Evolutionary conservation across 2,113 vertebrate species (phyloP).

Genomic region (Benitochromis conjunctus): DNA sequence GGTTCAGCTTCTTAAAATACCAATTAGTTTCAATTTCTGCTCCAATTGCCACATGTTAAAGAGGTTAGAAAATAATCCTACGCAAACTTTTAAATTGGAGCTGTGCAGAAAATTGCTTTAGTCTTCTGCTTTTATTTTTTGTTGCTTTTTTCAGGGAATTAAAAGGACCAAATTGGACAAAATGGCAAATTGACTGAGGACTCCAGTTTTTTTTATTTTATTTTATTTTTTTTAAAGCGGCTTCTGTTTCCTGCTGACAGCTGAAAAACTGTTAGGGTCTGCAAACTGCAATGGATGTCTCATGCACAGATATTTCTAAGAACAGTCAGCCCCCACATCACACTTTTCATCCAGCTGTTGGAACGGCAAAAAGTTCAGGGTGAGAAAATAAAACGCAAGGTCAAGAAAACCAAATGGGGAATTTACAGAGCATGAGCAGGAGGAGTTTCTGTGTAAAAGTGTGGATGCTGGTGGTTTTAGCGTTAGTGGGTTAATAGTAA

Average conservation of each 20-base stretch:
- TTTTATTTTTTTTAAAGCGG: conserved; percentile 24
- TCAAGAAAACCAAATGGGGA: conserved; percentile 77
- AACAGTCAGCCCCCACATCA: conserved; percentile 73
- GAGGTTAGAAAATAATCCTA: background rate
- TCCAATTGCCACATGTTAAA: background rate
- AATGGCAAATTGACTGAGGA: conserved; percentile 24
- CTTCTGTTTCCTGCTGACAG: conserved; percentile 49
- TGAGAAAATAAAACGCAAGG: conserved; percentile 48
- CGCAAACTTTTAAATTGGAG: background rate
- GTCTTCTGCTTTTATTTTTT: background rate
- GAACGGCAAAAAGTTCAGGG: conserved; percentile 53
- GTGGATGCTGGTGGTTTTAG: conserved; percentile 82
- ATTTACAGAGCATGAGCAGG: conserved; percentile 79
- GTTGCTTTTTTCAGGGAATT: accelerated
- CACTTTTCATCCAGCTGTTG: conserved; percentile 83
- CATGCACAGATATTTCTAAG: conserved; percentile 98
- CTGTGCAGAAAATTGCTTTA: background rate
- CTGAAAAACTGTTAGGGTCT: conserved; percentile 76
- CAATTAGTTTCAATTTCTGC: conserved; percentile 5
- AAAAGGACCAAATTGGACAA: background rate
- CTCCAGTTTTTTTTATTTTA: background rate
- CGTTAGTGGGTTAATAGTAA: conserved; percentile 97
- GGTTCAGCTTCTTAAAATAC: background rate
- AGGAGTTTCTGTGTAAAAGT: conserved; percentile 84
- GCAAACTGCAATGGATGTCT: conserved; percentile 92